Percentiles rank a stretch among this genome's conserved stretches.
These are phyloP conservation scores for Natator depressus DNA, from an alignment of 2,113 vertebrate species.

Conservation along the genomic window DNA sequence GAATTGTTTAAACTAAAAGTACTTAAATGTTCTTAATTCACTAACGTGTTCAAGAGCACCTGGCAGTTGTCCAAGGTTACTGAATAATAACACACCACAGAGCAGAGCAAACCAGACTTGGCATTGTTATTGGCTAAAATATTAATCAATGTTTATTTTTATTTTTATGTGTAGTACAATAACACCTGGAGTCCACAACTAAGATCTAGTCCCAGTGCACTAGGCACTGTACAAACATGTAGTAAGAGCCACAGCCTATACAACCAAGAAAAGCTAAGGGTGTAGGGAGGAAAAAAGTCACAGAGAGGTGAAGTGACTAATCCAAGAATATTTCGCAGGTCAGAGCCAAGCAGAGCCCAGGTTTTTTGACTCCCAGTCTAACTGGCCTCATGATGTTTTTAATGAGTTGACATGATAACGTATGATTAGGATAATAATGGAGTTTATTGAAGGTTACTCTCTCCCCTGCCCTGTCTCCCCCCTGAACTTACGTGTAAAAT, in stretches of 20 bases:
- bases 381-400: neutral
- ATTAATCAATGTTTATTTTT: neutral
- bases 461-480: no score
- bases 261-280: neutral
- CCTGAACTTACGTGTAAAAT: neutral
- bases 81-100: neutral
- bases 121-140: neutral
- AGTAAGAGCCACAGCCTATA: neutral
- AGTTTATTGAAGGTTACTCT: neutral
- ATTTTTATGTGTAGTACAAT: neutral
- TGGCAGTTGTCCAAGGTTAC: neutral
- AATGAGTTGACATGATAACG: neutral
- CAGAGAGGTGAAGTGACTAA: neutral
- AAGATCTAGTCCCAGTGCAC: neutral
- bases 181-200: neutral
- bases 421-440: neutral
- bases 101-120: neutral
- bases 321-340: neutral
- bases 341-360: neutral
- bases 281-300: neutral
- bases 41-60: neutral
- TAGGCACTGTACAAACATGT: neutral
- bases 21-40: neutral
- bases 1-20: neutral
- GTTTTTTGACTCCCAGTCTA: neutral